Evolutionary conservation across 2,888 invertebrate species (phyloP), one percentile per base, ranked within the genome.

Genomic region (Plagodis pulveraria): DNA sequence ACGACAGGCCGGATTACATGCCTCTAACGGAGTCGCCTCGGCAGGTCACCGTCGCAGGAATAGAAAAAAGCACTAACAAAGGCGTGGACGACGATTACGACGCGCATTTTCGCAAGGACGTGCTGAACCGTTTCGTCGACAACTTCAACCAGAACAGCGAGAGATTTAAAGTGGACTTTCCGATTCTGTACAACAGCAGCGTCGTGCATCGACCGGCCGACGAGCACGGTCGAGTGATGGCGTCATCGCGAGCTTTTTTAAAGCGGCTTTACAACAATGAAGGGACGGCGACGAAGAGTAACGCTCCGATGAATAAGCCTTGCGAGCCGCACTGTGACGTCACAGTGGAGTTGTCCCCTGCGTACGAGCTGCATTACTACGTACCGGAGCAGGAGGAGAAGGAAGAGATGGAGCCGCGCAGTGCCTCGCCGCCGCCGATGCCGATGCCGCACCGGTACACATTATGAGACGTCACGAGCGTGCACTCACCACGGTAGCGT

Each of bases 281-380:
- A 32, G 60, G 60, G 7, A 56, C 58, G n/a, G 65, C 60, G 34
- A 50, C 65, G 8, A 56, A 50, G 40, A 51, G 72, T 5, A 52
- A 65, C 35, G 52, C 55, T 36, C 38, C 55, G 43, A 41, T 53
- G n/a, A 67, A 50, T 35, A 72, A 67, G 50, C 58, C 73, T 2
- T 84, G 80, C 56, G 83, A 82, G 33, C 77, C 82, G 0, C 72
- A 80, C 67, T 87, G 89, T 58, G 88, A 86, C 36, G 51, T 78
- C 22, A 81, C 82, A 0, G 82, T 89, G 58, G 89, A 91, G 42
- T 71, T 91, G 46, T 83, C 89, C 0, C 89, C 91, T 0, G 86
- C 85, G 0, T 92, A 91, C 70, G 91, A 91, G 76, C 76, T 92
- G 56, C 88, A 88, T 62, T 92, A 91, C 71, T 92, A 87, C 72